phyloP scores from a whole-genome alignment of 2,888 invertebrate genomes.

The Erpobdella octoculata region DNA sequence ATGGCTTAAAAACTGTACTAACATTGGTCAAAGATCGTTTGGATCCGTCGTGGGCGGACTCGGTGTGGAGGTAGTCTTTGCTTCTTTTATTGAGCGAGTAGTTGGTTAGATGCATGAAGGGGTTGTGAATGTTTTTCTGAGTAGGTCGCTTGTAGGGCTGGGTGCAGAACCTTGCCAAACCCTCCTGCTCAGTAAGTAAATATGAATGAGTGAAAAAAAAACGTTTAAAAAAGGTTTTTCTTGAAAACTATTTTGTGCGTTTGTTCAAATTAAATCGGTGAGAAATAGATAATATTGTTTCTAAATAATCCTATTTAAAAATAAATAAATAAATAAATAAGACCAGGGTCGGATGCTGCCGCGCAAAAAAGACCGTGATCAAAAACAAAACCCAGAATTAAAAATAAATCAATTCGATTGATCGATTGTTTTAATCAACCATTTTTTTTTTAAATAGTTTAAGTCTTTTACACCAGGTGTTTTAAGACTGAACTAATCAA shows the following conservation, averaged over 20 bases:
- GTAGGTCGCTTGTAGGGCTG: conserved; percentile 53
- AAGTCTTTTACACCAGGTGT: no score
- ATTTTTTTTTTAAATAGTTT: background rate
- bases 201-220: background rate
- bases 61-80: conserved; percentile 51
- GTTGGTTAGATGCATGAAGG: conserved; percentile 56
- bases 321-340: no score
- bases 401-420: no score
- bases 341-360: no score
- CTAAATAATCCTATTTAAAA: no score
- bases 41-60: conserved; percentile 51
- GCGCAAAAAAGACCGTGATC: no score
- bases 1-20: no score
- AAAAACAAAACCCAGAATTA: no score
- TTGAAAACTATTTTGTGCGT: background rate
- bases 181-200: conserved; percentile 40
- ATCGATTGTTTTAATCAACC: background rate
- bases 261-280: no score
- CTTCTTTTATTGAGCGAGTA: conserved; percentile 55
- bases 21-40: conserved; percentile 53
- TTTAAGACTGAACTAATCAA: background rate
- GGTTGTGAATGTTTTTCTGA: conserved; percentile 51
- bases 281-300: no score
- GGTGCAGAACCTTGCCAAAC: conserved; percentile 55
- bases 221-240: no score